Percentiles rank a stretch among this genome's conserved stretches.
Conservation (phyloP, 2,797 vertebrate species). For the Spatula clypeata region DNA sequence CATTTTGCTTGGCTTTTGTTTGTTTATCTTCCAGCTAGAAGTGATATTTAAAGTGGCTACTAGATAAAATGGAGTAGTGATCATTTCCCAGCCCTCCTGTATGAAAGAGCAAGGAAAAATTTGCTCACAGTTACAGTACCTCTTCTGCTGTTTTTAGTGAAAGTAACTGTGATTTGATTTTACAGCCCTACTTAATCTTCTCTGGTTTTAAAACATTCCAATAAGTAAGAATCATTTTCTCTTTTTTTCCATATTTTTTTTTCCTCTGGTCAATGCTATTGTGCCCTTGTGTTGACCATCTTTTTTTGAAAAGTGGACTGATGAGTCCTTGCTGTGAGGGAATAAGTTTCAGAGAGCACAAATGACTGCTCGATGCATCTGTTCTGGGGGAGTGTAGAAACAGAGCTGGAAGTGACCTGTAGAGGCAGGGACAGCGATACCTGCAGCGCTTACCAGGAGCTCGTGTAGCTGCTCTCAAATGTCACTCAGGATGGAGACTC, state of each 20-base stretch:
- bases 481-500: background rate
- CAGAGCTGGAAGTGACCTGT: background rate
- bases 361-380: background rate
- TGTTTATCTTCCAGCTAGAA: background rate
- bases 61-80: background rate
- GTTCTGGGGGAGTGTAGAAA: background rate
- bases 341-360: background rate
- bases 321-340: background rate
- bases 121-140: background rate
- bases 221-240: background rate
- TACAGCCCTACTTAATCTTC: background rate
- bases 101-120: background rate
- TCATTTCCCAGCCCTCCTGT: background rate
- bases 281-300: background rate
- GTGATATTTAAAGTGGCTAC: background rate
- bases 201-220: background rate
- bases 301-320: background rate
- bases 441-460: rapidly evolving
- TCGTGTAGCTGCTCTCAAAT: background rate
- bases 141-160: background rate
- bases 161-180: background rate
- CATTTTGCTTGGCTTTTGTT: background rate
- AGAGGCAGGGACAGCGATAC: background rate
- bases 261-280: background rate
- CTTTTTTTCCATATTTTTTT: rapidly evolving